Conservation (phyloP, 37 sponge, comb jelly and placozoan species). For the Ianthella basta region DNA sequence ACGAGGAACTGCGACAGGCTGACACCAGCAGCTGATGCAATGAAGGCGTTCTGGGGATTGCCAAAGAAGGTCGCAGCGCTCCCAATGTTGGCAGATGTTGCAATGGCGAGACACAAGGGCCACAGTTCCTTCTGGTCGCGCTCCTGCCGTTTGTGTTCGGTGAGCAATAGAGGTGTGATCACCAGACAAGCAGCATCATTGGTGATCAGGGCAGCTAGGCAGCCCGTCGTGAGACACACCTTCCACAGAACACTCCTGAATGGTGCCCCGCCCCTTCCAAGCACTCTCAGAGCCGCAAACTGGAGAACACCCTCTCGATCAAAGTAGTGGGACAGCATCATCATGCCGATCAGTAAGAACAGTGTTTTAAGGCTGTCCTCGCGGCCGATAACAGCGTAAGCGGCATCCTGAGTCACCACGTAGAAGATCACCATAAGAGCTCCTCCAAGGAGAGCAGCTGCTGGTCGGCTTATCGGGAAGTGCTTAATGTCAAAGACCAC, state of each 20-base stretch:
- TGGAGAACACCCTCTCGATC: constrained; percentile 81
- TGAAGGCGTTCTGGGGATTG: constrained; percentile 92
- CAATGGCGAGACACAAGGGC: constrained; percentile 78
- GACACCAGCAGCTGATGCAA: constrained; percentile 64
- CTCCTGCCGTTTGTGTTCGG: constrained; percentile 60
- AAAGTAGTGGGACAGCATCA: constrained; percentile 84
- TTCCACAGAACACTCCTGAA: constrained; percentile 76
- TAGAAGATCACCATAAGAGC: constrained; percentile 72
- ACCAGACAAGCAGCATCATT: constrained; percentile 84
- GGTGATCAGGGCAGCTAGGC: constrained; percentile 82
- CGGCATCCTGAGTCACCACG: constrained; percentile 68
- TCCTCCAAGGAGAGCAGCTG: constrained; percentile 76
- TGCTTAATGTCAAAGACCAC: constrained; percentile 86
- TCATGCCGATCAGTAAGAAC: constrained; percentile 87
- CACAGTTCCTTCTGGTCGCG: constrained; percentile 64
- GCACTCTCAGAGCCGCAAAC: constrained; percentile 52
- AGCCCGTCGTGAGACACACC: constrained; percentile 71
- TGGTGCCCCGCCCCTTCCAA: constrained; percentile 55
- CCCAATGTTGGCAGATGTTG: constrained; percentile 87
- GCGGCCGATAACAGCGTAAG: constrained; percentile 55
- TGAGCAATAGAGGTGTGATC: constrained; percentile 74
- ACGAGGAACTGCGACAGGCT: constrained; percentile 68
- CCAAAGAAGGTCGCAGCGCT: constrained; percentile 91
- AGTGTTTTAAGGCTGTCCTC: constrained; percentile 75
- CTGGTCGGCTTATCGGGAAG: constrained; percentile 80